Conservation (phyloP, 2,797 vertebrate genomes). For the Cyclura pinguis region DNA sequence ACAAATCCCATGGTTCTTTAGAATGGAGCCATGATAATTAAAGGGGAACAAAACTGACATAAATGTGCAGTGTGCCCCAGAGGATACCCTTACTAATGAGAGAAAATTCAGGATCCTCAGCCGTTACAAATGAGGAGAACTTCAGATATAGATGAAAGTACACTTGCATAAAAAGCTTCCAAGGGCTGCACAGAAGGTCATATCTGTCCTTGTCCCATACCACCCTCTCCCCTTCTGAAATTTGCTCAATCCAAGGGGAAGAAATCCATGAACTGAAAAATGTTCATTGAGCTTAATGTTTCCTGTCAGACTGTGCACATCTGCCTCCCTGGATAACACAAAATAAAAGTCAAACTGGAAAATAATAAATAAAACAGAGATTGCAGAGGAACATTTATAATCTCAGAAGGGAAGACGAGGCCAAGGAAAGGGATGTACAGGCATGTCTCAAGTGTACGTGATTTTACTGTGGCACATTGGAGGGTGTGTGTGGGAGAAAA, state of each 20-base stretch:
- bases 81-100: background rate
- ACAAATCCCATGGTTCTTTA: too few species aligned
- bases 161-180: constrained; percentile 32
- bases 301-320: constrained; percentile 62
- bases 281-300: constrained; percentile 62
- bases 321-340: constrained; percentile 53
- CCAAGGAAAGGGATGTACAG: constrained; percentile 29
- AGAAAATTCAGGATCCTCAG: background rate
- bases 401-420: constrained; percentile 46
- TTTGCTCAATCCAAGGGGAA: constrained; percentile 50
- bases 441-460: constrained; percentile 26
- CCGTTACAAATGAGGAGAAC: background rate
- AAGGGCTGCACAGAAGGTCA: constrained; percentile 50
- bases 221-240: constrained; percentile 51
- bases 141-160: constrained; percentile 49
- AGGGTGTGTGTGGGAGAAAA: background rate
- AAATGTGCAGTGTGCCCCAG: too few species aligned
- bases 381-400: constrained; percentile 32
- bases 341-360: constrained; percentile 61
- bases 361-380: constrained; percentile 50
- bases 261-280: constrained; percentile 63
- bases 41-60: too few species aligned
- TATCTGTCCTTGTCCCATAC: background rate
- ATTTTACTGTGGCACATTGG: constrained; percentile 16
- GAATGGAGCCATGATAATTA: too few species aligned